Conservation (phyloP, 2,888 invertebrate genomes). For the Sphaerophoria taeniata region DNA sequence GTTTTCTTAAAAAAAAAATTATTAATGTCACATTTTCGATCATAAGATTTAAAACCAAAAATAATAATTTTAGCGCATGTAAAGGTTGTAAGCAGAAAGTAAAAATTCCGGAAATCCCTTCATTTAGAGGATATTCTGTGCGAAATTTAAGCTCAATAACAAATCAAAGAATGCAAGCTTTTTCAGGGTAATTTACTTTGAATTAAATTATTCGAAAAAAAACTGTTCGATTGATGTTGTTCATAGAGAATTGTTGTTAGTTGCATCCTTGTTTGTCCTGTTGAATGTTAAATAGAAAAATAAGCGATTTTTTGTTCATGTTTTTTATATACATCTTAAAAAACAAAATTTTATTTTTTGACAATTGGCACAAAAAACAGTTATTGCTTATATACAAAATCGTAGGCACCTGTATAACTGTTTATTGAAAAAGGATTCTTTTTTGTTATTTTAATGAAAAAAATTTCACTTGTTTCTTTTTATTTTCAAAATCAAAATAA, state of each 20-base stretch:
- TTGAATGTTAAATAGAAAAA: not conserved
- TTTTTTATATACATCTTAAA: not conserved
- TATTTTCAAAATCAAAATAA: conserved; percentile 33
- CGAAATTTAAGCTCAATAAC: conserved; percentile 80
- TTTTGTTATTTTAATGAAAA: conserved; percentile 41
- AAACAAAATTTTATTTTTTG: conserved; percentile 22
- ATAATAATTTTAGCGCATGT: conserved; percentile 80
- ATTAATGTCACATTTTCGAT: no score
- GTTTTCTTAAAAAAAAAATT: no score
- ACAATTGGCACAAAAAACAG: conserved; percentile 54
- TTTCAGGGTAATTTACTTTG: conserved; percentile 80
- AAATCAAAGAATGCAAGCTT: conserved; percentile 81
- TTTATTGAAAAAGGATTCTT: not conserved
- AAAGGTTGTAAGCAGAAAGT: conserved; percentile 82
- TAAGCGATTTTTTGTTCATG: conserved; percentile 45
- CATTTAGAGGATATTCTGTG: conserved; percentile 82
- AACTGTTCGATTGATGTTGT: conserved; percentile 24
- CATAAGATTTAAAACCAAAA: conserved; percentile 21
- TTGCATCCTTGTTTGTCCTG: conserved; percentile 15
- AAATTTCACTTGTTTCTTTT: conserved; percentile 42
- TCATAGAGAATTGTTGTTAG: not conserved
- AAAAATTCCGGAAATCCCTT: conserved; percentile 82
- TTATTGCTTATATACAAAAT: conserved; percentile 51
- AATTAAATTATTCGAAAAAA: conserved; percentile 41
- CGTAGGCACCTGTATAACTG: conserved; percentile 37